Evolutionary conservation across 1,140 invertebrate genomes (phyloP).

Genomic region (Fragariocoptes setiger): DNA sequence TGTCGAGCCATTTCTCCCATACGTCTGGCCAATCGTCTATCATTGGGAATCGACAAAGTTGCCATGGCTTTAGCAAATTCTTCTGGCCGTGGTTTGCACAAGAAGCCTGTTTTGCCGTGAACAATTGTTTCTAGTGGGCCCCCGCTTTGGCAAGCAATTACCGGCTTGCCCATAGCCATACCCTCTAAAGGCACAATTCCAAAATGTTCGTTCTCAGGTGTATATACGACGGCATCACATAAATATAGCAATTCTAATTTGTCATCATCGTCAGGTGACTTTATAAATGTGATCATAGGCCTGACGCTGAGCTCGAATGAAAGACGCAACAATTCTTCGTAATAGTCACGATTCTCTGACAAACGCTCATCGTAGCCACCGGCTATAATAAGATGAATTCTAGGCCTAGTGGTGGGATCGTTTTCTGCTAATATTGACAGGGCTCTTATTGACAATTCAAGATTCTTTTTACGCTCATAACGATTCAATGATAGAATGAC

Average conservation of each 20-base stretch:
- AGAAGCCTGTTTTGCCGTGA: conserved; percentile 54
- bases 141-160: conserved; percentile 75
- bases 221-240: conserved; percentile 56
- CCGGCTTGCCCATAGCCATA: conserved; percentile 70
- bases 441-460: conserved; percentile 45
- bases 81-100: conserved; percentile 32
- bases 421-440: conserved; percentile 21
- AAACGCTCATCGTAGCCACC: conserved; percentile 81
- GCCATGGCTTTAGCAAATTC: conserved; percentile 47
- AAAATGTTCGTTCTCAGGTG: conserved; percentile 89
- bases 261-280: conserved; percentile 47
- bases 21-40: conserved; percentile 20
- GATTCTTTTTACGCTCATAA: conserved; percentile 86
- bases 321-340: conserved; percentile 34
- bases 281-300: conserved; percentile 44
- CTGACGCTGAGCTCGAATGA: conserved; percentile 29
- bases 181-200: conserved; percentile 97
- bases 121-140: conserved; percentile 76
- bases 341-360: conserved; percentile 60
- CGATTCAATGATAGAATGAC: conserved; percentile 79
- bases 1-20: too few species aligned
- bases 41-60: conserved; percentile 27
- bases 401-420: conserved; percentile 15
- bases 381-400: conserved; percentile 55
- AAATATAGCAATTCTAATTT: conserved; percentile 44